phyloP scores from a whole-genome alignment of 2,113 vertebrate species.

The Plotosus lineatus region DNA sequence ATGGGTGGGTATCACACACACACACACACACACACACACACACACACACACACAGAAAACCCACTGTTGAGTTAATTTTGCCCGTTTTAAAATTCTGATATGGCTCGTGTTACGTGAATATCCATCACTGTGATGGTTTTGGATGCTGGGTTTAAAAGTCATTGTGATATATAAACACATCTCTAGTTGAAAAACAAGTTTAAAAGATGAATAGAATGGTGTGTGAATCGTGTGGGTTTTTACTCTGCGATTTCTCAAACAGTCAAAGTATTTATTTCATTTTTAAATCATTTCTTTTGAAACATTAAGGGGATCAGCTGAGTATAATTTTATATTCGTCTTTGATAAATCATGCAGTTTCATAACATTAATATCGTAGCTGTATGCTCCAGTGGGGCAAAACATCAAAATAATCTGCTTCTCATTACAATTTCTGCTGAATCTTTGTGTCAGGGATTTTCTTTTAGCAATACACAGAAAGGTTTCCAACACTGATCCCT shows the following conservation, averaged over 20 bases:
- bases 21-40: conserved; percentile 1
- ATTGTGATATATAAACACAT: neutral
- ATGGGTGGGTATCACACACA: conserved; percentile 77
- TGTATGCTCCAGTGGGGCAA: conserved; percentile 3
- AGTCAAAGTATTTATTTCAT: neutral
- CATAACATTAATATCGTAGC: neutral
- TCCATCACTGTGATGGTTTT: neutral
- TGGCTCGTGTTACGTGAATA: neutral
- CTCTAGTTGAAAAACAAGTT: neutral
- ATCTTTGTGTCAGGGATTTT: neutral
- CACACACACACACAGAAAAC: conserved; percentile 22
- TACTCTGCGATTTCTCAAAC: neutral
- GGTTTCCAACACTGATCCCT: conserved; percentile 26
- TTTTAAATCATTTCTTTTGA: conserved; percentile 11
- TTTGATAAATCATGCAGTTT: conserved; percentile 9
- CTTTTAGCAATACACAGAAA: neutral
- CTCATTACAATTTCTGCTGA: neutral
- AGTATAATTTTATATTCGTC: neutral
- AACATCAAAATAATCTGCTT: conserved; percentile 8
- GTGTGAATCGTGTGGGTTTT: neutral
- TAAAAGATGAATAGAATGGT: neutral
- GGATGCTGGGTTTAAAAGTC: neutral
- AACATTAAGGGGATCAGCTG: neutral
- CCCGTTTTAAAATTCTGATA: neutral
- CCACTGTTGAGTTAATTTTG: neutral